Evolutionary conservation across 2,797 vertebrate genomes (phyloP).

Genomic region (Xenentodon cancila): DNA sequence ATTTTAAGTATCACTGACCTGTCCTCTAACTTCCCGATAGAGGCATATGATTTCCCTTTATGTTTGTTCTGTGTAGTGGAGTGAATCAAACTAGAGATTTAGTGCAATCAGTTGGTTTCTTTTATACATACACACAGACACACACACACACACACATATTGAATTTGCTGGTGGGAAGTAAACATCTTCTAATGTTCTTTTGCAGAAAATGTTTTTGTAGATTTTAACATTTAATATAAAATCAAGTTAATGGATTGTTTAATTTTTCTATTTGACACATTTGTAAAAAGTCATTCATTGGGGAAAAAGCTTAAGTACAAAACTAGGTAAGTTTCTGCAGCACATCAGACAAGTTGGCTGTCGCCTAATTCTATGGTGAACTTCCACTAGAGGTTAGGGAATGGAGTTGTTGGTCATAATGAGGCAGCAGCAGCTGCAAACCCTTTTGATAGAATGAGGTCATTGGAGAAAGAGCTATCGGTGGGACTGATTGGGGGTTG

Average conservation of each 20-base stretch:
- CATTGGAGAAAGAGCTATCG: constrained; percentile 77
- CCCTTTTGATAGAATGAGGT: constrained; percentile 83
- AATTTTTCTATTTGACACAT: not conserved
- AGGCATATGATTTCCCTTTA: too few relatives aligned
- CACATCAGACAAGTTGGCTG: constrained; percentile 39
- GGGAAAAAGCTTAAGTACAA: not conserved
- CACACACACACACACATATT: too few relatives aligned
- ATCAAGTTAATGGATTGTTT: not conserved
- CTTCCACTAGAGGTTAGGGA: constrained; percentile 72
- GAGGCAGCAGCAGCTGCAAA: constrained; percentile 79
- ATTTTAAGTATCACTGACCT: too few relatives aligned
- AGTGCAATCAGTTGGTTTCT: too few relatives aligned
- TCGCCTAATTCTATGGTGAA: constrained; percentile 55
- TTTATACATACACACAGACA: too few relatives aligned
- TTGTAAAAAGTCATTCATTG: not conserved
- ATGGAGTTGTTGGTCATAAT: constrained; percentile 74
- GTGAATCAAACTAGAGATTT: too few relatives aligned
- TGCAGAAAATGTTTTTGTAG: too few relatives aligned
- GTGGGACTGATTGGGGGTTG: constrained; percentile 72
- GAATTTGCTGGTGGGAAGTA: too few relatives aligned
- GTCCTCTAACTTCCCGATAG: too few relatives aligned
- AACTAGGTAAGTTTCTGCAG: not conserved
- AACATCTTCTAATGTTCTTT: too few relatives aligned
- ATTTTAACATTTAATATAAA: not conserved
- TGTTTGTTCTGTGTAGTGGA: too few relatives aligned